Conservation (phyloP, 2,888 invertebrate genomes). For the Chydorus sphaericus region DNA sequence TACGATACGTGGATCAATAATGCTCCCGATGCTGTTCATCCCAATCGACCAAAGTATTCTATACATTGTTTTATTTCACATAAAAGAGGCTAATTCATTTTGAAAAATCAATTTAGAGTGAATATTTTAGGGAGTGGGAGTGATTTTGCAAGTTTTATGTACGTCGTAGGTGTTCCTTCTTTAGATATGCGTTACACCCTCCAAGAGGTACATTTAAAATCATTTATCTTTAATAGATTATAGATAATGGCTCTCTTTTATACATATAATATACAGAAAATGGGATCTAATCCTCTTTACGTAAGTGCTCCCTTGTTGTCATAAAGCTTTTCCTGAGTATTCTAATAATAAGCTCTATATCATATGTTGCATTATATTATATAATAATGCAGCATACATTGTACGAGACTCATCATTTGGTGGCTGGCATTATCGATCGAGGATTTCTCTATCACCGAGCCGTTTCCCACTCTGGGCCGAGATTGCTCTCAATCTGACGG, state of each 20-base stretch:
- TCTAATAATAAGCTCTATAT: too few species aligned
- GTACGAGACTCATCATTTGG: constrained; percentile 28
- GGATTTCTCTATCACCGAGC: constrained; percentile 24
- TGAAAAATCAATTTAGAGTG: too few species aligned
- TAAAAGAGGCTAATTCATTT: too few species aligned
- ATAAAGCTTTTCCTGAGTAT: too few species aligned
- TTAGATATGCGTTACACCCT: constrained; percentile 28
- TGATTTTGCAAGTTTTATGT: constrained; percentile 32
- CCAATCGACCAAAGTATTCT: constrained; percentile 16
- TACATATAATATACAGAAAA: too few species aligned
- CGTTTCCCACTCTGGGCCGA: constrained; percentile 24
- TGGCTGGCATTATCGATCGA: constrained; percentile 26
- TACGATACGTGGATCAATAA: constrained; percentile 26
- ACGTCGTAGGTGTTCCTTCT: constrained; percentile 31
- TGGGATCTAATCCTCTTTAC: constrained; percentile 5
- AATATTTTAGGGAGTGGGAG: constrained; percentile 29
- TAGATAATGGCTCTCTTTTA: too few species aligned
- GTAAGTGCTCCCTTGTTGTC: too few species aligned
- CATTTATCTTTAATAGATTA: neutral
- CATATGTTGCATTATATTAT: too few species aligned
- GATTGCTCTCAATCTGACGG: constrained; percentile 27
- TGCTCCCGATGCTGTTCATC: constrained; percentile 16
- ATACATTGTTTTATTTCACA: too few species aligned
- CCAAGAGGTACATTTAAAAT: constrained; percentile 14
- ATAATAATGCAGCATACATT: constrained; percentile 29